phyloP scores from a whole-genome alignment of 92 coral and sea anemone species.

The Phymanthus crucifer region DNA sequence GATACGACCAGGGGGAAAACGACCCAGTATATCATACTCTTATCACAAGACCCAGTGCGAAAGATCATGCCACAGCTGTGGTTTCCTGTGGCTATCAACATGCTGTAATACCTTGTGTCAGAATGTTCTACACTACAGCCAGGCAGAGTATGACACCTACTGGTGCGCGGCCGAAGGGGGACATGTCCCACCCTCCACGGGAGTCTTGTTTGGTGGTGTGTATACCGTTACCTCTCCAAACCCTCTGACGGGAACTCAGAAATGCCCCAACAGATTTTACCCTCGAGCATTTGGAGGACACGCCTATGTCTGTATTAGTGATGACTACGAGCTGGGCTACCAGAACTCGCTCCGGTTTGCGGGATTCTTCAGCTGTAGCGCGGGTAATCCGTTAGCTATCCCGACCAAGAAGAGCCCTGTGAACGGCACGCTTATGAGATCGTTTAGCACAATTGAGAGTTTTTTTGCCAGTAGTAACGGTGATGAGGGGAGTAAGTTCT shows the following conservation, averaged over 20 bases:
- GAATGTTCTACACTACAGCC: constrained; percentile 61
- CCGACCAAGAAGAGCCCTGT: constrained; percentile 13
- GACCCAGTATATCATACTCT: constrained; percentile 49
- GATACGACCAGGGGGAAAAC: constrained; percentile 45
- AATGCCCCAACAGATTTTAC: constrained; percentile 79
- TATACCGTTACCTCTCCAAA: constrained; percentile 65
- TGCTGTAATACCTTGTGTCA: constrained; percentile 61
- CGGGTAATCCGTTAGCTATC: constrained; percentile 83
- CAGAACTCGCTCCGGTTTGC: constrained; percentile 69
- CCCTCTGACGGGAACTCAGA: constrained; percentile 73
- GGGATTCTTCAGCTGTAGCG: constrained; percentile 82
- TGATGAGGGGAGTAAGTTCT: constrained; percentile 1
- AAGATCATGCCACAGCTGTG: constrained; percentile 49
- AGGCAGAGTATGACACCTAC: constrained; percentile 62
- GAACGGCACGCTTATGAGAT: constrained; percentile 7
- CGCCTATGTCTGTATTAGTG: constrained; percentile 78
- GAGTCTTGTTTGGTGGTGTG: constrained; percentile 81
- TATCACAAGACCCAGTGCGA: constrained; percentile 65
- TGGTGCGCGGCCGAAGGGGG: constrained; percentile 79
- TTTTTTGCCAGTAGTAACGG: constrained; percentile 34
- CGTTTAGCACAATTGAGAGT: constrained; percentile 30
- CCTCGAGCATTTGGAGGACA: constrained; percentile 74
- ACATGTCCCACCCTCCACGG: constrained; percentile 28
- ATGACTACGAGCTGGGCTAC: constrained; percentile 78
- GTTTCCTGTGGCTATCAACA: constrained; percentile 52